Evolutionary conservation across 2,113 vertebrate genomes (phyloP).

Genomic region (Papio anubis): DNA sequence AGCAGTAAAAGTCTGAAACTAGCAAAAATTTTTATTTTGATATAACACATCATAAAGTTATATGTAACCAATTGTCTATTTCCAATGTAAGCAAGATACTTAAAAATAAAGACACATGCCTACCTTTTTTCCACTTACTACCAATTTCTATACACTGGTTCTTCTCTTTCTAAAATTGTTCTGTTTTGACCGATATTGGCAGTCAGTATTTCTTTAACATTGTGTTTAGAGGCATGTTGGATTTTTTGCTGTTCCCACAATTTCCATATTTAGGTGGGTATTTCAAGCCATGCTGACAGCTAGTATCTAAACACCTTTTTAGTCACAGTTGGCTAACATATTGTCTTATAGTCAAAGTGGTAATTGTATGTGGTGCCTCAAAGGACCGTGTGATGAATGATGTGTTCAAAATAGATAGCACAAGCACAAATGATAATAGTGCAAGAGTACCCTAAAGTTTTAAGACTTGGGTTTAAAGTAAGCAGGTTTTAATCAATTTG

Average conservation of each 20-base stretch:
- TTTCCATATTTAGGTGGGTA: slow-evolving; percentile 31
- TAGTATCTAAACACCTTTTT: slow-evolving; percentile 48
- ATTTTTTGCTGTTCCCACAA: slow-evolving; percentile 19
- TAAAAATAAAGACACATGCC: slow-evolving; percentile 31
- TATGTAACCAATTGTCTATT: not conserved
- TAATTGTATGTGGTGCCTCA: slow-evolving; percentile 39
- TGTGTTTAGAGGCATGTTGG: not conserved
- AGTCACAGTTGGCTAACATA: slow-evolving; percentile 34
- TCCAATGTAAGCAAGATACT: not conserved
- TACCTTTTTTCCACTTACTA: not conserved
- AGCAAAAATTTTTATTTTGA: not conserved
- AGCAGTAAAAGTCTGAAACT: slow-evolving; percentile 36
- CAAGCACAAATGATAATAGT: not conserved
- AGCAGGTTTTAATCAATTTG: not conserved
- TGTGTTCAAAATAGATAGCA: not conserved
- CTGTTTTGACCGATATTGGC: not conserved
- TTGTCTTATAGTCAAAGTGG: not conserved
- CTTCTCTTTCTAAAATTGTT: slow-evolving; percentile 20
- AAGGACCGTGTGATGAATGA: slow-evolving; percentile 4
- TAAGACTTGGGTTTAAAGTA: not conserved
- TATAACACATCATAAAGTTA: not conserved
- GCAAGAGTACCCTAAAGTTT: not conserved
- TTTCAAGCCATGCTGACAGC: slow-evolving; percentile 46
- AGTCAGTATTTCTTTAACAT: not conserved
- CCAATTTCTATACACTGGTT: not conserved